Evolutionary conservation across 2,113 vertebrate species (phyloP).

Genomic region (Dasypus novemcinctus): DNA sequence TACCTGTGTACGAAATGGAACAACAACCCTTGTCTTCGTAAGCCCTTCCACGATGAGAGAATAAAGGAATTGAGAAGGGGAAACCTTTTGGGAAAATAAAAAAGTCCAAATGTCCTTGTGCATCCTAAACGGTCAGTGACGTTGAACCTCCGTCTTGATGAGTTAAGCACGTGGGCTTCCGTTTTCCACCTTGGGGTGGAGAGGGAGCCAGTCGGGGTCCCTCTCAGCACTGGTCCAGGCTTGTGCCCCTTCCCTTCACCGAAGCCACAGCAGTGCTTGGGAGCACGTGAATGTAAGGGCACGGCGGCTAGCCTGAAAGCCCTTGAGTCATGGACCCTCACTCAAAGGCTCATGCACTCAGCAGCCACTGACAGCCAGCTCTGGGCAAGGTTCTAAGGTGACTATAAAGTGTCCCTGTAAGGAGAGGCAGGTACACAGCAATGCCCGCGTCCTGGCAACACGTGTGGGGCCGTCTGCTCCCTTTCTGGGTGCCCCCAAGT

Average conservation of each 20-base stretch:
- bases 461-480: neutral
- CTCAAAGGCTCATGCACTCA: neutral
- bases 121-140: neutral
- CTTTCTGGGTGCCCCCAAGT: neutral
- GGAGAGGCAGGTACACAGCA: neutral
- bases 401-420: neutral
- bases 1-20: neutral
- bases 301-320: neutral
- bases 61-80: neutral
- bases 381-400: neutral
- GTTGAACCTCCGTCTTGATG: neutral
- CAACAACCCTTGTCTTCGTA: neutral
- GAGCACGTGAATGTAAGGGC: neutral
- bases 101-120: neutral
- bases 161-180: neutral
- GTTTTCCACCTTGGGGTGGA: neutral
- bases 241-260: neutral
- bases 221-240: neutral
- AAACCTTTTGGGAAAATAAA: neutral
- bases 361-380: neutral
- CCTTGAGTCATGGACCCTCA: neutral
- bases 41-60: neutral
- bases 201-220: neutral
- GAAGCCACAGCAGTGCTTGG: neutral
- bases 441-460: accelerated